A percentile compares a stretch with the other conserved stretches of the same genome.
Conservation (phyloP, 64 coral and sea anemone genomes). For the Actinia equina region DNA sequence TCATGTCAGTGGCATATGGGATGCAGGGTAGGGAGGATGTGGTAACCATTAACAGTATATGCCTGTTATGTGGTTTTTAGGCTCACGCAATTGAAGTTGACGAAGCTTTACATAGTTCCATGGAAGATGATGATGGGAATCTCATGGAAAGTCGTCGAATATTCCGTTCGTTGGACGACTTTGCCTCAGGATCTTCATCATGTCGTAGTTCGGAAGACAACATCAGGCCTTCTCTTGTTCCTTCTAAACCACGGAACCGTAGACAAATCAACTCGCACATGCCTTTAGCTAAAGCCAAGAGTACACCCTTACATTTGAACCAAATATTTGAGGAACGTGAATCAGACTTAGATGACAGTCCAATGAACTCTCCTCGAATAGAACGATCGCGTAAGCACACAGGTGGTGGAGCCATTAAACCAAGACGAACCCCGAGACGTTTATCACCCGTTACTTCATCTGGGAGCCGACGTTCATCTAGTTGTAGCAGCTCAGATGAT, state of each 20-base stretch:
- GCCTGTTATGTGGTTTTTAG: neutral
- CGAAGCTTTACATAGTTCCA: constrained; percentile 60
- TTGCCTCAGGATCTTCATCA: constrained; percentile 10
- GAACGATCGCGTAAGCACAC: constrained; percentile 61
- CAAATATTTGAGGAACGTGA: constrained; percentile 95
- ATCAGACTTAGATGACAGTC: constrained; percentile 97
- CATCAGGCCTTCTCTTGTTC: constrained; percentile 31
- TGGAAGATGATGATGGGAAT: constrained; percentile 55
- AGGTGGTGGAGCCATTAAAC: constrained; percentile 68
- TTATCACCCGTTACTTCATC: constrained; percentile 85
- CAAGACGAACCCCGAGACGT: constrained; percentile 64
- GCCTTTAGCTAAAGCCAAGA: constrained; percentile 67
- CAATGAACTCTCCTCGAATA: constrained; percentile 73
- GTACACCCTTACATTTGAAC: constrained; percentile 73
- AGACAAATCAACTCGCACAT: constrained; percentile 31
- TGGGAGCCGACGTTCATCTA: constrained; percentile 71
- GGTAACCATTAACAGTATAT: no score
- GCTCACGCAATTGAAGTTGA: constrained; percentile 62
- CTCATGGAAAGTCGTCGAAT: constrained; percentile 22
- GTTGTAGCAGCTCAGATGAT: constrained; percentile 96
- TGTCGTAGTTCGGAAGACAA: constrained; percentile 8
- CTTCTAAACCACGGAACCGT: constrained; percentile 21
- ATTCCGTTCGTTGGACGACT: constrained; percentile 14
- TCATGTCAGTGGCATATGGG: neutral
- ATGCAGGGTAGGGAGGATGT: no score